Evolutionary conservation across 2,797 vertebrate species (phyloP).

Genomic region (Macropodus opercularis): DNA sequence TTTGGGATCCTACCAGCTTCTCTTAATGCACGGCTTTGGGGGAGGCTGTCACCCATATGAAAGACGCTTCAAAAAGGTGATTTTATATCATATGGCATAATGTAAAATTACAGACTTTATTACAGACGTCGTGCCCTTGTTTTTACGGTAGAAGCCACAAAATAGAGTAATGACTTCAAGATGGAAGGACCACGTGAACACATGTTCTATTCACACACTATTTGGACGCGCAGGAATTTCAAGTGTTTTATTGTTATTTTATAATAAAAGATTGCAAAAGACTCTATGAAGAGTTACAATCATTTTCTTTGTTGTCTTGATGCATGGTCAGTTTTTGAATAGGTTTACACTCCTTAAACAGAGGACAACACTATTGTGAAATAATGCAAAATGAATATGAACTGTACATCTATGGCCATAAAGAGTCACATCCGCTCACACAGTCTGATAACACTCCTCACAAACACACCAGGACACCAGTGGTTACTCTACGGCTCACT

Average conservation of each 20-base stretch:
- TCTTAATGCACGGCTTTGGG: conserved; percentile 46
- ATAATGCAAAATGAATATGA: conserved; percentile 69
- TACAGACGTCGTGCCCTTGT: conserved; percentile 1
- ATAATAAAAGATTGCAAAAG: conserved; percentile 78
- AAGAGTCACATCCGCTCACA: conserved; percentile 58
- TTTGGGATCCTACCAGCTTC: conserved; percentile 57
- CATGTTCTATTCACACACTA: no score
- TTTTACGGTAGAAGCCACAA: not conserved
- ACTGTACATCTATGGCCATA: conserved; percentile 76
- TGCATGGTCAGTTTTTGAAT: conserved; percentile 78
- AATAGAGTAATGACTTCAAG: not conserved
- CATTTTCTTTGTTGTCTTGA: conserved; percentile 80
- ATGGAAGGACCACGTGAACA: no score
- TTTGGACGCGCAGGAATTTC: conserved; percentile 22
- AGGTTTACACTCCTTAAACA: conserved; percentile 67
- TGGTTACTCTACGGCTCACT: conserved; percentile 88
- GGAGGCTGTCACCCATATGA: conserved; percentile 59
- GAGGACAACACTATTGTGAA: conserved; percentile 71
- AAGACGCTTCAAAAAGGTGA: conserved; percentile 14
- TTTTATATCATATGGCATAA: conserved; percentile 37
- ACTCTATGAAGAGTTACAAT: conserved; percentile 75
- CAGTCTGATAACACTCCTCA: conserved; percentile 52
- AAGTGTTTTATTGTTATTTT: conserved; percentile 59
- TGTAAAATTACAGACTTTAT: conserved; percentile 18
- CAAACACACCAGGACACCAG: conserved; percentile 82